Evolutionary conservation across 2,113 vertebrate species (phyloP), one percentile per base, ranked within the genome.

Genomic region (Pyrgilauda ruficollis): DNA sequence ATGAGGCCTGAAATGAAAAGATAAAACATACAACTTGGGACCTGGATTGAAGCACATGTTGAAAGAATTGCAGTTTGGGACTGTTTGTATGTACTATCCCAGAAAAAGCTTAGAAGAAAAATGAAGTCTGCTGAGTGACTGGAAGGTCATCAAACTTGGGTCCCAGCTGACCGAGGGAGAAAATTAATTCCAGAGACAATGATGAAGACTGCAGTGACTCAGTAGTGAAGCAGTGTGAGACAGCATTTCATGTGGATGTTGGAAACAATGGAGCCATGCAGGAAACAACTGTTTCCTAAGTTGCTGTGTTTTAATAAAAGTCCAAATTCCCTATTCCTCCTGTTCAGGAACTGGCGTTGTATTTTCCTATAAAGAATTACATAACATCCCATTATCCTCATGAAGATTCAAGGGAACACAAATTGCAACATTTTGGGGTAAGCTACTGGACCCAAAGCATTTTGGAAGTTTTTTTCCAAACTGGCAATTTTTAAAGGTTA

Each of bases 181-280:
- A 95, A 94, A 96, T 95, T 52, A 92, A 90, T 93, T 94, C 90
- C 94, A 94, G 92, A 90, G 88, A 44, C 70, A 73, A 95, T 0
- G 92, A 92, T 62, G 81, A 93, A 82, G 94, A 91, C 85, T 56
- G 62, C 85, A 61, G 73, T 93, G 88, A 87, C 52, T 95, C 80
- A 93, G 69, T 1, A 87, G 91, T 5, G 62, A 72, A 70, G 47
- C 68, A 79, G 44, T 62, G 66, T 79, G 92, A 90, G 73, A 75
- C 64, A 87, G 69, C 69, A 86, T 58, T 92, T 87, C 43, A 30
- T 62, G 15, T 39, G 53, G 26, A 58, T 23, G n/a, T 18, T 17
- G 7, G 72, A 84, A 90, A 93, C n/a, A 80, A 86, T 3, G 17
- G 68, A 84, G 27, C 37, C 73, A 68, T 3, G 62, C 28, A 68